Base-by-base conservation (phyloP, 2,797 vertebrate genomes). In the Microchirus variegatus region DNA sequence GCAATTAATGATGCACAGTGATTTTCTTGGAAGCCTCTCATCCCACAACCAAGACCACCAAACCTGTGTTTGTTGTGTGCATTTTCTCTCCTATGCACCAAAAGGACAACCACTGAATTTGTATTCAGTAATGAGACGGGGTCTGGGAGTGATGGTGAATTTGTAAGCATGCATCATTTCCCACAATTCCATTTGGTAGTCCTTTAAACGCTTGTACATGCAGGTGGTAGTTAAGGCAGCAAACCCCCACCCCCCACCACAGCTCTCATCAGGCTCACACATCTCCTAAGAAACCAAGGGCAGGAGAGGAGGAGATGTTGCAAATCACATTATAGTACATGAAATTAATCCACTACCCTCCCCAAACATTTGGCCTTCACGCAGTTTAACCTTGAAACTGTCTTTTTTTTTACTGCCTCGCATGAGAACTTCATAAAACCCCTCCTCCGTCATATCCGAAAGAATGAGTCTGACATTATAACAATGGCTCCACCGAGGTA, bases 241-340 rank as follows among this genome's bases (percentile, higher is more conserved):
- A 67, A 50, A 47, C 53, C 61, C 11, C 16, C 47, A 10, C 44
- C n/a, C 12, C 44, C 17, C 11, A 17, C 9, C 12, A 22, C 65
- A 38, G 60, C 71, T 59, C 82, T 87, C 82, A 83, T 82, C 87
- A 83, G 69, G 59, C 75, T 58, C 16, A 5, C 66, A 63, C 78
- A 84, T 83, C 78, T 78, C 68, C 54, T 78, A 85, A 45, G 81
- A 62, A 81, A 83, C 74, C 86, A 90, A 86, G 82, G 87, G 78
- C 88, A 88, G 72, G 46, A 75, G 65, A 81, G 71, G 80, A 84
- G 83, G 75, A 77, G 85, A 84, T 86, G 81, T 57, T 74, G 73
- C 81, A 89, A 90, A 91, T 90, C 85, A 90, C 87, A 92, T 91
- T 88, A 90, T 53, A 75, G 80, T 76, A 89, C 89, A 87, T 87